Conservation (phyloP, 2,888 invertebrate species). For the Lochmaea crataegi region DNA sequence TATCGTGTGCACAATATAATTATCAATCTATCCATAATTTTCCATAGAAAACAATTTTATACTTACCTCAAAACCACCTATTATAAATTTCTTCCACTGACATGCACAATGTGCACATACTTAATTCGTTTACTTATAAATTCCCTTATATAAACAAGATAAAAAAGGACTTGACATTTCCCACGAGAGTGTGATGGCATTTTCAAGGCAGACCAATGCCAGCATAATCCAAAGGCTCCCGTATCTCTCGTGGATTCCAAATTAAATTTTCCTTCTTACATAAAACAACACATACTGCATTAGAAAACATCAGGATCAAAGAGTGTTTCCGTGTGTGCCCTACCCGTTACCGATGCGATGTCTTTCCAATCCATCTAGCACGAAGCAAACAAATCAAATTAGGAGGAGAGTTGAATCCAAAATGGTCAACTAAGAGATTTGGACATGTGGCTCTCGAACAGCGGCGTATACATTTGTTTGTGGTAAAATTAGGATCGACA, state of each 20-base stretch:
- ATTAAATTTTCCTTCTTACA: constrained; percentile 58
- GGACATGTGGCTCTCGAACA: constrained; percentile 40
- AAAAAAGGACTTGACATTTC: constrained; percentile 27
- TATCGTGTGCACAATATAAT: no score
- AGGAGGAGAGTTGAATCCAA: constrained; percentile 52
- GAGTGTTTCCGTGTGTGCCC: constrained; percentile 51
- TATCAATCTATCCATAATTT: no score
- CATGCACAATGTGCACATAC: background rate
- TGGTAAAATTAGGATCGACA: background rate
- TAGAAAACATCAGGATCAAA: constrained; percentile 58
- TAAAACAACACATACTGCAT: constrained; percentile 59
- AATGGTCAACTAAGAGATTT: constrained; percentile 53
- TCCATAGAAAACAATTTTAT: no score
- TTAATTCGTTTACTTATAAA: background rate
- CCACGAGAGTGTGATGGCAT: constrained; percentile 28
- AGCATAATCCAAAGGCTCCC: constrained; percentile 35
- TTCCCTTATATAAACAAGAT: constrained; percentile 26
- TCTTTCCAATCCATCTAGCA: constrained; percentile 62
- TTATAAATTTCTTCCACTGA: background rate
- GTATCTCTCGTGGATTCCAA: constrained; percentile 53
- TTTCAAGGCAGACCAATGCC: constrained; percentile 22
- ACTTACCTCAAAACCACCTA: background rate
- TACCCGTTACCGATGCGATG: constrained; percentile 49
- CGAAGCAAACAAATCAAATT: constrained; percentile 61
- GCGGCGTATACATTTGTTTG: constrained; percentile 1